Conservation (phyloP, 2,888 invertebrate genomes). For the Polyommatus icarus region DNA sequence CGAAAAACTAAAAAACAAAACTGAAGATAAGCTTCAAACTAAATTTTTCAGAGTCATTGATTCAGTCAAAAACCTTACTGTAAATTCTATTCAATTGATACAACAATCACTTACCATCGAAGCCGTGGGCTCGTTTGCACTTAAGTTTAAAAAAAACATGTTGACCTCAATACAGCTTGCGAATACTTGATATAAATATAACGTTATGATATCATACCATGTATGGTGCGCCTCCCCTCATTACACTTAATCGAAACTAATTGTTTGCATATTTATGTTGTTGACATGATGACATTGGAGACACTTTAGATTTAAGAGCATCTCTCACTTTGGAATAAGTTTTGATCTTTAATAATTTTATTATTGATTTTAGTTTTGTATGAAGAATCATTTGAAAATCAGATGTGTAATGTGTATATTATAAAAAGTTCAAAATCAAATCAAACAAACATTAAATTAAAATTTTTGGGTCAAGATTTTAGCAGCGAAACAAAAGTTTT, state of each 20-base stretch:
- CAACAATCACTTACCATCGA: constrained; percentile 1
- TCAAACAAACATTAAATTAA: not conserved
- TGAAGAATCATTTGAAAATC: too few relatives aligned
- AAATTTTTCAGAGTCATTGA: not conserved
- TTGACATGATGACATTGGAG: too few relatives aligned
- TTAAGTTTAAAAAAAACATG: constrained; percentile 4
- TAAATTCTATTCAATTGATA: not conserved
- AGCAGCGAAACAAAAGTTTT: constrained; percentile 11
- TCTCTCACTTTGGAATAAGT: not conserved
- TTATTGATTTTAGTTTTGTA: not conserved
- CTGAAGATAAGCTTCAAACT: too few relatives aligned
- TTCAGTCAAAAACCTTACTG: not conserved
- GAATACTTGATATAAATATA: not conserved
- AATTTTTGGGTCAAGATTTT: not conserved
- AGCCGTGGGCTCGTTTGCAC: not conserved
- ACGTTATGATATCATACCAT: not conserved
- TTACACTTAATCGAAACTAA: too few relatives aligned
- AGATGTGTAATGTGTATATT: too few relatives aligned
- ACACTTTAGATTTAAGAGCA: too few relatives aligned
- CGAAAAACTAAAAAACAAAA: too few relatives aligned
- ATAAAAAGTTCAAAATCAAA: not conserved
- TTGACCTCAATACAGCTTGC: not conserved
- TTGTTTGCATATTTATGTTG: too few relatives aligned
- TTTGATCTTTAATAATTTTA: not conserved
- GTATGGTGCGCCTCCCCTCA: not conserved